Evolutionary conservation across 2,888 invertebrate genomes (phyloP).

Genomic region (Calliphora vomitoria): DNA sequence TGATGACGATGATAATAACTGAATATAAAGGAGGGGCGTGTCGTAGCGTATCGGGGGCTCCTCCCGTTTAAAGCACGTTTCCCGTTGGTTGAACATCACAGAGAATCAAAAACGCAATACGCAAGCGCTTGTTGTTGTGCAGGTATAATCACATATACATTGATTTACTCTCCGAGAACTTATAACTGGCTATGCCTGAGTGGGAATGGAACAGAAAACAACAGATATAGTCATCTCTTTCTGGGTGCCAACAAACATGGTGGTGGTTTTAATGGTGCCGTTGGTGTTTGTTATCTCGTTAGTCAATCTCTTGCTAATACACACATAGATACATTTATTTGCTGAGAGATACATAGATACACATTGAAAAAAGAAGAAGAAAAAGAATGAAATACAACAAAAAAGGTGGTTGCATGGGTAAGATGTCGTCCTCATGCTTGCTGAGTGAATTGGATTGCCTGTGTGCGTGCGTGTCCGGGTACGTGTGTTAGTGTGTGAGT

Average conservation of each 20-base stretch:
- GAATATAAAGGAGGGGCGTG: conserved; percentile 18
- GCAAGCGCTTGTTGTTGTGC: conserved; percentile 77
- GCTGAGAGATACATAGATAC: conserved; percentile 35
- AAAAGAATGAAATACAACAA: neutral
- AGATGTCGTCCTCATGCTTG: conserved; percentile 37
- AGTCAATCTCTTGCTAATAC: conserved; percentile 45
- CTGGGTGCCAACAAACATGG: conserved; percentile 55
- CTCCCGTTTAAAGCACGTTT: conserved; percentile 29
- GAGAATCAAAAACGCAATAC: conserved; percentile 78
- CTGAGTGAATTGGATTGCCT: neutral
- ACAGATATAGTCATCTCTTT: conserved; percentile 26
- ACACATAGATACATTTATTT: conserved; percentile 25
- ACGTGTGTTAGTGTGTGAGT: neutral
- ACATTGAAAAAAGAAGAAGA: conserved; percentile 21
- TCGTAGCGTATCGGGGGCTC: neutral
- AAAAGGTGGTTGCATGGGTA: conserved; percentile 53
- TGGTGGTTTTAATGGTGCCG: conserved; percentile 42
- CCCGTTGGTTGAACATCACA: conserved; percentile 42
- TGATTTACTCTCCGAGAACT: conserved; percentile 42
- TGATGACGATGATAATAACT: neutral
- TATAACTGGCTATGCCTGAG: neutral
- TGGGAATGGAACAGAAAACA: neutral
- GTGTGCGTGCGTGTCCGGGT: conserved; percentile 10
- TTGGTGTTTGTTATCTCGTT: conserved; percentile 61
- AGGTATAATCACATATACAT: neutral